Conservation (phyloP, 2,797 vertebrate species). For the Phylloscopus collybita region DNA sequence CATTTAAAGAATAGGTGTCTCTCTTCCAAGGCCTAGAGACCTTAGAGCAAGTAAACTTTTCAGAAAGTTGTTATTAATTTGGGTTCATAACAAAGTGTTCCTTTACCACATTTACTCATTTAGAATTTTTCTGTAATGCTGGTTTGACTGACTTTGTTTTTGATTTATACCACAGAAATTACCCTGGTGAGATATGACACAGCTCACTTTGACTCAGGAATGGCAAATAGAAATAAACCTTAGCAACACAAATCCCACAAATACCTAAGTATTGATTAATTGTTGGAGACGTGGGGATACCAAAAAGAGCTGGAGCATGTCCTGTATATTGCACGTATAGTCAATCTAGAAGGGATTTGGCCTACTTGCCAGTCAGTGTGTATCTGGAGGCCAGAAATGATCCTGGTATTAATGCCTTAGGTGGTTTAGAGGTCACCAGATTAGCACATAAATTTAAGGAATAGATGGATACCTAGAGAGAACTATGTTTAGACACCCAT, state of each 20-base stretch:
- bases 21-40: neutral
- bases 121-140: neutral
- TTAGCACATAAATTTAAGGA: neutral
- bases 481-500: neutral
- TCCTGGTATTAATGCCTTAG: neutral
- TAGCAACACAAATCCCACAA: neutral
- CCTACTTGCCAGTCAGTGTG: rapidly evolving
- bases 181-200: neutral
- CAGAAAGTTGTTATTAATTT: neutral
- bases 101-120: neutral
- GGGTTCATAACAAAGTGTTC: neutral
- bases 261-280: neutral
- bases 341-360: neutral
- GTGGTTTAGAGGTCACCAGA: neutral
- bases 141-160: neutral
- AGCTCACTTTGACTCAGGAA: neutral
- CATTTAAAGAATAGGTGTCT: neutral
- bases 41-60: neutral
- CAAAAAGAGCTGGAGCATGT: neutral
- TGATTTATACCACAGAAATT: neutral
- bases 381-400: neutral
- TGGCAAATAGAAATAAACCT: neutral
- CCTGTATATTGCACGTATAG: rapidly evolving
- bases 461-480: neutral
- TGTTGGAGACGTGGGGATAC: neutral